Base-by-base conservation (phyloP, 1,140 invertebrate species). In the Thaumetopoea pityocampa region DNA sequence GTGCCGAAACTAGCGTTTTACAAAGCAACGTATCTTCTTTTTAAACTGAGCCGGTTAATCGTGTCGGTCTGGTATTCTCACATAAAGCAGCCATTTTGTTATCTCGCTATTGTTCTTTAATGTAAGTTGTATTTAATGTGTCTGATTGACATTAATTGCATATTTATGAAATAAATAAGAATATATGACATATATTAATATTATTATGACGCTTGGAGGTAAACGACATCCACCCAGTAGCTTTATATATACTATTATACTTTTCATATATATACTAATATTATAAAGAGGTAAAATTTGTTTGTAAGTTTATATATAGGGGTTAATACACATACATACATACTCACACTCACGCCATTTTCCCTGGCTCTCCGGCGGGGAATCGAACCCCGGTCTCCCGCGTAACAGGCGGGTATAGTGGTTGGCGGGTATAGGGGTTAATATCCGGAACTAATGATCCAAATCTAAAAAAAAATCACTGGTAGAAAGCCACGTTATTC, bases 1-100 rank as follows among this genome's bases (percentile, higher is more conserved):
- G 78, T 82, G 78, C 78, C 72, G 68, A 84, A 84, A 84, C 70
- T 71, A 81, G 56, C 77, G 72, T 81, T 84, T 72, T 66, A 67
- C 61, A 58, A 56, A 71, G 69, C 65, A 69, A 79, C 80, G 68
- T 66, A 51, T 81, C 71, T 74, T 76, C 59, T 76, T 83, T 80
- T 80, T 73, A 63, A 71, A 70, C 60, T 71, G 64, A 67, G 63
- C 70, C 65, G 63, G 70, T 66, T 74, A 77, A 74, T 73, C 56
- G 66, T 67, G 61, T 67, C 69, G 51, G 37, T 58, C 44, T 35
- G 34, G 57, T 51, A 37, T 36, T 47, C 51, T 52, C 50, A 45
- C 30, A 55, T 50, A 59, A 58, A 55, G 42, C 26, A 45, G 14
- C 29, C 8, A 40, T 46, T 51, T 48, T 36, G 38, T 53, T 45